phyloP scores from a whole-genome alignment of 2,797 vertebrate genomes.

The Lagodon rhomboides region DNA sequence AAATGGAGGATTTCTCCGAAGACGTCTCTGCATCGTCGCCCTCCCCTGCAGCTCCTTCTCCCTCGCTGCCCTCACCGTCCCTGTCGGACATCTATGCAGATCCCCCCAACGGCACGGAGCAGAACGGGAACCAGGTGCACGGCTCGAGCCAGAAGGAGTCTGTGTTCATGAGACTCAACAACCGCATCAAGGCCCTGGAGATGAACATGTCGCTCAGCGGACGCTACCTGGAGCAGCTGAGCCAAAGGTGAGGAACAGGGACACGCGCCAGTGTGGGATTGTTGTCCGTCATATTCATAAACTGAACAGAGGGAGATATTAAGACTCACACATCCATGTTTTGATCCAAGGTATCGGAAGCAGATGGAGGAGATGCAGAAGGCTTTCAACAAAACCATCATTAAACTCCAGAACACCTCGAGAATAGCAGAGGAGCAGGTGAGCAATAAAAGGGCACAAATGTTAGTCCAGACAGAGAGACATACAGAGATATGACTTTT shows the following conservation, averaged over 20 bases:
- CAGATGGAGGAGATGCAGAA: conserved; percentile 99
- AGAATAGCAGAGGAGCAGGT: conserved; percentile 97
- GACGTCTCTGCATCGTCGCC: conserved; percentile 81
- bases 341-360: conserved; percentile 91
- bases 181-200: conserved; percentile 98
- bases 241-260: conserved; percentile 89
- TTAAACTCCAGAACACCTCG: conserved; percentile 98
- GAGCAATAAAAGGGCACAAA: conserved; percentile 23
- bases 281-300: neutral
- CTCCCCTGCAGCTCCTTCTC: conserved; percentile 54
- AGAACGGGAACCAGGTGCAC: conserved; percentile 87
- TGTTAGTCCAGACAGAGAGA: neutral
- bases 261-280: neutral
- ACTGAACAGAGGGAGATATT: neutral
- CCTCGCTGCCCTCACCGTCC: conserved; percentile 37
- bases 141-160: conserved; percentile 97
- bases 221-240: conserved; percentile 97
- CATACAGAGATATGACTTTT: neutral
- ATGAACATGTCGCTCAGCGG: conserved; percentile 99
- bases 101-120: conserved; percentile 89
- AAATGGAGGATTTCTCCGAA: conserved; percentile 84
- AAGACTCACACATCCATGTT: conserved; percentile 10
- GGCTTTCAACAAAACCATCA: conserved; percentile 98
- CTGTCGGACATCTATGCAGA: conserved; percentile 94
- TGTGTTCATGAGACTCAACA: conserved; percentile 98